Evolutionary conservation across 2,888 invertebrate genomes (phyloP).

Genomic region (Pomacea canaliculata): DNA sequence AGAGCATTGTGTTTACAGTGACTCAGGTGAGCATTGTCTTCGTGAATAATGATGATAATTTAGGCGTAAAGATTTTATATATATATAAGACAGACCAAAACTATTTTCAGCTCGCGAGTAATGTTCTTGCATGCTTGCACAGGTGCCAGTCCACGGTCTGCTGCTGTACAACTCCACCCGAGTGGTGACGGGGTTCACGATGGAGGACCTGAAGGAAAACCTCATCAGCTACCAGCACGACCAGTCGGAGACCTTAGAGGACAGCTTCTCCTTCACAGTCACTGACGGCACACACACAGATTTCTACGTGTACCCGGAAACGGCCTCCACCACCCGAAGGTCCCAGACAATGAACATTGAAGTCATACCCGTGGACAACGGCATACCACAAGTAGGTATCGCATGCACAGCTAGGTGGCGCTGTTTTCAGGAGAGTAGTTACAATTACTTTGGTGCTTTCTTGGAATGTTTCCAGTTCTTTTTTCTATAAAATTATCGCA

Average conservation of each 20-base stretch:
- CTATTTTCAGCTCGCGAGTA: no score
- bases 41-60: no score
- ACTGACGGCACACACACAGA: conserved; percentile 67
- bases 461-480: no score
- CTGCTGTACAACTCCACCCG: conserved; percentile 57
- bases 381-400: conserved; percentile 50
- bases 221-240: conserved; percentile 69
- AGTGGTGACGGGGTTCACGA: conserved; percentile 61
- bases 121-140: background rate
- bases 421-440: no score
- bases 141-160: conserved; percentile 64
- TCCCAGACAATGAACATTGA: conserved; percentile 65
- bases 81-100: no score
- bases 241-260: conserved; percentile 65
- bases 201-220: conserved; percentile 63
- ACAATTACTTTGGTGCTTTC: no score
- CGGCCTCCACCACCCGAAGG: conserved; percentile 49
- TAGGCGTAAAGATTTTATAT: no score
- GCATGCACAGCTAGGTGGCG: background rate
- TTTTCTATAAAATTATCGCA: no score
- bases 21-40: conserved; percentile 42
- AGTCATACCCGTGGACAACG: conserved; percentile 67
- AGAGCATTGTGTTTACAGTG: conserved; percentile 59
- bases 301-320: conserved; percentile 66
- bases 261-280: conserved; percentile 66